Conservation (phyloP, 2,797 vertebrate species). For the Thalassophryne amazonica region DNA sequence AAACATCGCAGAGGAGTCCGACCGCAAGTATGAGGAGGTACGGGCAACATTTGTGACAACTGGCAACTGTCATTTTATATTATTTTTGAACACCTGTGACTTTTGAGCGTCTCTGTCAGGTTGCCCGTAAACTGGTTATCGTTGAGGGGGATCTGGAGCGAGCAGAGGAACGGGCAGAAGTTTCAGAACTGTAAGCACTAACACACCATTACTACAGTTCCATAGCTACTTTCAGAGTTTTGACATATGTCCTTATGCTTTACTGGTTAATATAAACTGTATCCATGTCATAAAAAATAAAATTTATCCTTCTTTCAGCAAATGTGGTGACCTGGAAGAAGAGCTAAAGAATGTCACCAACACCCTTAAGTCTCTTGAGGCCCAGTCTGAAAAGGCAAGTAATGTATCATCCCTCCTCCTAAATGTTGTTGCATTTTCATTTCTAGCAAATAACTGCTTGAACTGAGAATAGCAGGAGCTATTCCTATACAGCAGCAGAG, state of each 20-base stretch:
- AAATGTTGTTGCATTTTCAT: too few relatives aligned
- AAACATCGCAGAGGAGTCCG: conserved; percentile 93
- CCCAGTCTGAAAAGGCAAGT: conserved; percentile 92
- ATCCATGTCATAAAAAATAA: too few relatives aligned
- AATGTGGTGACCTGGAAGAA: conserved; percentile 92
- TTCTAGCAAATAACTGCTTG: too few relatives aligned
- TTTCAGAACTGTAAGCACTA: conserved; percentile 89
- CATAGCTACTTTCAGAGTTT: background rate
- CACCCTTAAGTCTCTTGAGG: conserved; percentile 95
- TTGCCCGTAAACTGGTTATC: conserved; percentile 94
- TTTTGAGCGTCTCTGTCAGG: too few relatives aligned
- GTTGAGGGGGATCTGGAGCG: conserved; percentile 94
- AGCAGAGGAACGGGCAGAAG: conserved; percentile 93
- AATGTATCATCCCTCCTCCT: background rate
- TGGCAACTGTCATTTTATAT: background rate
- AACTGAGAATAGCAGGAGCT: too few relatives aligned
- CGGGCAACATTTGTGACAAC: background rate
- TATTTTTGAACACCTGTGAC: too few relatives aligned
- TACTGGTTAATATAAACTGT: background rate
- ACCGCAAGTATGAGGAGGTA: conserved; percentile 98
- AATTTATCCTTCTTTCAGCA: conserved; percentile 81
- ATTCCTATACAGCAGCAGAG: too few relatives aligned
- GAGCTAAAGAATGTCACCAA: conserved; percentile 98
- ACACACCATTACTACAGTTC: background rate
- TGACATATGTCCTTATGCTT: background rate